Evolutionary conservation across 2,797 vertebrate genomes (phyloP), one percentile per base, ranked within the genome.

Genomic region (Neomorphus geoffroyi): DNA sequence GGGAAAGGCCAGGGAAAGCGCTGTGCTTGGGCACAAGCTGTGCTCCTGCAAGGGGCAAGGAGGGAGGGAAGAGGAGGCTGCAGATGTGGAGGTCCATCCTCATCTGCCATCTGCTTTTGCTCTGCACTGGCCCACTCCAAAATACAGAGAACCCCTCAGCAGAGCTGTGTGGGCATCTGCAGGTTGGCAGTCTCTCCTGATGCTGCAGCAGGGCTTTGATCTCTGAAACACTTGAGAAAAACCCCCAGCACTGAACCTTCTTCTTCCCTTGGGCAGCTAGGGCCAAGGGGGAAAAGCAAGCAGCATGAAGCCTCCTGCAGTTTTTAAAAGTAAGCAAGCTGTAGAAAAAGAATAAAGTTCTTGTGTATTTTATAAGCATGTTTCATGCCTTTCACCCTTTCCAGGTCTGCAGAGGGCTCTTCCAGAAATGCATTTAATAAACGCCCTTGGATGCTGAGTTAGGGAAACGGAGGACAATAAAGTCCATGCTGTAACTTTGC

Each of bases 1-100:
- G 86, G 92, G 93, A 94, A 94, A 95, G 60, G 51, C 6, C 92
- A 86, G 37, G 23, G 24, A 69, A 85, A 46, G 39, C 90, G 83
- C 54, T 0, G 3, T 11, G 66, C 56, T 11, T 35, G 86, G 92
- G 83, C 86, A 94, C 60, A 86, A 61, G 65, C 2, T 50, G 23
- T 2, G 24, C 73, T 75, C 73, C 3, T 43, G 19, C 0, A 6
- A 92, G 77, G 54, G n/a, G 65, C 33, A 83, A 41, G 18, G 69
- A 86, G 45, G n/a, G 54, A 79, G 45, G n/a, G 54, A 79, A 33
- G 33, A 67, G 67, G 5, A 15, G 58, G 10, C 11, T 2, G 1
- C 33, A 67, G 39, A 30, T 15, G 37, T 15, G 35, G 54, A 70
- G 66, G 5, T 61, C 75, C 37, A 26, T 35, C 73, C 65, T 80